Base-by-base conservation (phyloP, 2,888 invertebrate genomes). In the Adineta ricciae region DNA sequence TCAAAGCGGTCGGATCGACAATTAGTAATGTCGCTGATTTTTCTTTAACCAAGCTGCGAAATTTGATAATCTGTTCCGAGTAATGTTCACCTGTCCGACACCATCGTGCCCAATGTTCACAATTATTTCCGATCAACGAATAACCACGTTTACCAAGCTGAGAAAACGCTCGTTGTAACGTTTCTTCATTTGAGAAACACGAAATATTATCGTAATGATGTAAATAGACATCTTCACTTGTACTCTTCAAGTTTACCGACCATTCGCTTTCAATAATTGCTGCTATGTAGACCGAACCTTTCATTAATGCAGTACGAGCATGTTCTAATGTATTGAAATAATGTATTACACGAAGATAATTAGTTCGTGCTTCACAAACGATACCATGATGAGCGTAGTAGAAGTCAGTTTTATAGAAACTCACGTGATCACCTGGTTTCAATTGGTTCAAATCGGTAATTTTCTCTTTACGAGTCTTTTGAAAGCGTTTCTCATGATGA, bases 91-190 rank as follows among this genome's bases (percentile, higher is more conserved):
- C 89, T 86, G 90, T 90, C 84, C 90, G 88, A 86, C 89, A 89
- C 88, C 88, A 90, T 78, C 88, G 88, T 82, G 88, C 89, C 87
- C 90, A 90, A 85, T 90, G 90, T 87, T 90, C 90, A 87, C 90
- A 90, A 87, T 90, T 90, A 49, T 88, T 88, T 87, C 87, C 88
- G 24, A 90, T 64, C 8, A 90, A 52, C 86, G 89, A 89, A 87
- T 91, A 90, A 49, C 88, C 89, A 11, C 88, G 87, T 19, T 87
- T 87, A n/a, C 90, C 90, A 11, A 90, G 46, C 87, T 87, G 88
- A 27, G 86, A 85, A 38, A 87, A 27, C 1, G 90, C 90, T 86
- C 88, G 87, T 50, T 88, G 87, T 8, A 88, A 87, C 21, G 90
- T 88, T 46, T 88, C 87, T 32, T 86, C 86, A 41, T 78, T 78